Percentiles rank a stretch among this genome's conserved stretches.
These are phyloP conservation scores for Cisticola juncidis DNA, from an alignment of 2,113 vertebrate genomes.

Conservation along the genomic window DNA sequence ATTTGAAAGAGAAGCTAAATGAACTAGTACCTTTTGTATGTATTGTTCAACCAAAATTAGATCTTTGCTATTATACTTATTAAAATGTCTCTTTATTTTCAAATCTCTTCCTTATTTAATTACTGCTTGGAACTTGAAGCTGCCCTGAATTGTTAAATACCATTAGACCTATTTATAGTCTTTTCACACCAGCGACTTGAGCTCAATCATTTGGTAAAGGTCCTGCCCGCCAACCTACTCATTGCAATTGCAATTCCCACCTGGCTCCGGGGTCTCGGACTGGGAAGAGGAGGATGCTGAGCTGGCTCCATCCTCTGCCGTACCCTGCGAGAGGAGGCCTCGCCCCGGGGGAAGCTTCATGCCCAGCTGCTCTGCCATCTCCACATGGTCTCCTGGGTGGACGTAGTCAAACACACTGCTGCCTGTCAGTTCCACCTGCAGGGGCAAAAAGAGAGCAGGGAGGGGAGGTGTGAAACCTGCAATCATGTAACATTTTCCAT, in stretches of 20 bases:
- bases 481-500: conserved; percentile 17
- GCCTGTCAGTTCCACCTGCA: conserved; percentile 98
- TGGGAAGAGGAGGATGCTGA: conserved; percentile 96
- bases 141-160: conserved; percentile 81
- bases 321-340: conserved; percentile 89
- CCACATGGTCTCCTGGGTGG: conserved; percentile 97
- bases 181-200: conserved; percentile 71
- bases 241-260: conserved; percentile 81
- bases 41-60: conserved; percentile 79
- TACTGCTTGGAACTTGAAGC: conserved; percentile 73
- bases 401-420: conserved; percentile 98
- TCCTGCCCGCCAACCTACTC: conserved; percentile 74
- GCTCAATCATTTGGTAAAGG: conserved; percentile 75
- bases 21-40: conserved; percentile 67
- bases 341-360: conserved; percentile 98
- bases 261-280: conserved; percentile 97
- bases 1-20: conserved; percentile 75
- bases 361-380: conserved; percentile 98
- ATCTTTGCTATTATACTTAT: conserved; percentile 82
- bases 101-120: conserved; percentile 83
- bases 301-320: conserved; percentile 90
- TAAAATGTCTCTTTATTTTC: conserved; percentile 85
- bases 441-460: conserved; percentile 31
- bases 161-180: conserved; percentile 76
- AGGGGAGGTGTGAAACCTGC: conserved; percentile 23